Base-by-base conservation (phyloP, 2,888 invertebrate genomes). In the Dendrolimus houi region DNA sequence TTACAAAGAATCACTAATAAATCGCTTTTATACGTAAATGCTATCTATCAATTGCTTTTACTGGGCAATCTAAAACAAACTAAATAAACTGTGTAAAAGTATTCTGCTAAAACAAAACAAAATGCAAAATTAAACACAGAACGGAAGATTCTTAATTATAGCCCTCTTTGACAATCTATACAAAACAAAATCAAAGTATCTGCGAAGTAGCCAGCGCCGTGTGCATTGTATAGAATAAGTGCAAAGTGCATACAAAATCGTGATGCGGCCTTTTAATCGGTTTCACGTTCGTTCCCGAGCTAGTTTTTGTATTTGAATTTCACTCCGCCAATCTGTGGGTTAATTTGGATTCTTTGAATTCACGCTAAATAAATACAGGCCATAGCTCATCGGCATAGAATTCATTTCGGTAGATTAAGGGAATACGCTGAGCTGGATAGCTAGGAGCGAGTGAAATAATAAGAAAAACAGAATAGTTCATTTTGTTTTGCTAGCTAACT, bases 241-340 rank as follows among this genome's bases (percentile, higher is more conserved):
- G 87, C 90, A 90, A 88, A 90, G 88, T 87, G 90, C 88, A 90
- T 87, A 87, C 87, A 85, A 81, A 89, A 88, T 89, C 90, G 90
- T 90, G 90, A 89, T 90, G 90, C 79, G 85, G 86, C 82, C 83
- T 84, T 89, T 90, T 89, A 90, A 89, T 89, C 90, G 89, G 83
- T 89, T 88, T 80, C 89, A 88, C 88, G 88, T 86, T 87, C 80
- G 80, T 85, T 85, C 82, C 83, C 83, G 85, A 79, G 82, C 81
- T 82, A 83, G 84, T 87, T 89, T 89, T 89, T 87, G 87, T 86
- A 85, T 87, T 87, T 85, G 81, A 79, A 85, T 85, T 87, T 87
- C 84, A 85, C 83, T 83, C 81, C 73, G 79, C 85, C 84, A 83
- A 87, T 87, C 85, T 86, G 77, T 68, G 75, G 77, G 77, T 73